These are phyloP conservation scores for Ormyrus labotus DNA, from an alignment of 2,888 invertebrate species.

Conservation along the genomic window DNA sequence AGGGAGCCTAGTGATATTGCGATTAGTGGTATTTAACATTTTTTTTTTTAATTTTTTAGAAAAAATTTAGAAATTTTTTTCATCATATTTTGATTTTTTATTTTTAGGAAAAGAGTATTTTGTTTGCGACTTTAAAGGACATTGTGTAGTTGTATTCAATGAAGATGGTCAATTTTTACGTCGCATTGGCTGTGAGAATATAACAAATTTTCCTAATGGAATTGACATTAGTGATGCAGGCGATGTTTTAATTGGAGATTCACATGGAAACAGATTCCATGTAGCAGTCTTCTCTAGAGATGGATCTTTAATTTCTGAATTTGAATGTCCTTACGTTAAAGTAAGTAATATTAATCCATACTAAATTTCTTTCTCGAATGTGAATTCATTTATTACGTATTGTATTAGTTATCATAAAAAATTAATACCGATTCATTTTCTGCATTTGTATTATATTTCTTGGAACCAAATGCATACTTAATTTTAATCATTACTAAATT, in stretches of 20 bases:
- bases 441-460: background rate
- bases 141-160: conserved; percentile 97
- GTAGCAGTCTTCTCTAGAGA: conserved; percentile 96
- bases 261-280: conserved; percentile 98
- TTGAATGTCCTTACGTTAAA: conserved; percentile 98
- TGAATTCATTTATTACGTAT: background rate
- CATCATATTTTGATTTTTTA: background rate
- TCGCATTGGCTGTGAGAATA: conserved; percentile 95
- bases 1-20: conserved; percentile 98
- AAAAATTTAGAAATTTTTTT: background rate
- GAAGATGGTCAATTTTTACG: conserved; percentile 94
- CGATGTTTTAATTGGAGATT: conserved; percentile 97
- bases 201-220: conserved; percentile 98
- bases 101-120: conserved; percentile 90
- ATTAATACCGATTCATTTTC: background rate
- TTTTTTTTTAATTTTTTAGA: conserved; percentile 26
- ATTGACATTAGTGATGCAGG: conserved; percentile 98
- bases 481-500: too few species aligned
- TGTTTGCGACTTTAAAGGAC: conserved; percentile 98
- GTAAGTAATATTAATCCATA: conserved; percentile 77
- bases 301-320: conserved; percentile 91
- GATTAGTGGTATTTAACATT: conserved; percentile 83
- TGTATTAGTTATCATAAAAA: background rate
- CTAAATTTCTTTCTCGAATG: background rate
- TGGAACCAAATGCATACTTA: too few species aligned